Evolutionary conservation across 30 jellyfish, hydroid and myxozoan species (phyloP), one percentile per base, ranked within the genome.

Genomic region (Aurelia aurita): DNA sequence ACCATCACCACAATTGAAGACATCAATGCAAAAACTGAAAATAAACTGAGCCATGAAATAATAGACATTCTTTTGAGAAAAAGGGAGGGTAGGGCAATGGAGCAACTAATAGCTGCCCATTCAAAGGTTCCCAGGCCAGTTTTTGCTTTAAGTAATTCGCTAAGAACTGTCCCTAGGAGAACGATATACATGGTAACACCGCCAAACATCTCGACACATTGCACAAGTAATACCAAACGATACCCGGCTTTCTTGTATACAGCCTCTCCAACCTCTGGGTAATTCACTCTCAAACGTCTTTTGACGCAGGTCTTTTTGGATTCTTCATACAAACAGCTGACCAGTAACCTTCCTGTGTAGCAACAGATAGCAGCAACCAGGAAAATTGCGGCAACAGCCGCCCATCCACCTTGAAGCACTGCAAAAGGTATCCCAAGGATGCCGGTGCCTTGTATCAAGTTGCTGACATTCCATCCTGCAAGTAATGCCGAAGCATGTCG

Each of bases 401-500:
- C 98, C 98, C 98, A 92, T 9, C 98, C 98, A n/a, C 96, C 95
- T 59, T 72, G 91, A 28, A 72, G 86, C 79, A 80, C 96, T 25
- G 98, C 95, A 69, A 77, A 87, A 19, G 93, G 95, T n/a, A 81
- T 92, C 29, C 92, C 95, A 54, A 80, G 88, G 31, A 90, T 92
- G 19, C 98, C 98, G 3, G 98, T 92, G 12, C 98, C 98, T 82
- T 92, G 98, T 20, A 92, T 92, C 64, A 92, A 89, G 63, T 92
- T 92, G 43, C 97, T 85, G 10, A 92, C 98, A 58, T 92, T 92
- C 98, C 98, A 92, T 23, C 98, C 98, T 0, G 98, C 98, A n/a
- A 92, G 93, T 72, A 83, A 71, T n/a, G 98, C 94, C 1, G 93
- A 74, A 10, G 98, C 98, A 34, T 87, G 61, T 5, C 98, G 89